Base-by-base conservation (phyloP, 2,113 vertebrate species). In the Phoenicopterus ruber region DNA sequence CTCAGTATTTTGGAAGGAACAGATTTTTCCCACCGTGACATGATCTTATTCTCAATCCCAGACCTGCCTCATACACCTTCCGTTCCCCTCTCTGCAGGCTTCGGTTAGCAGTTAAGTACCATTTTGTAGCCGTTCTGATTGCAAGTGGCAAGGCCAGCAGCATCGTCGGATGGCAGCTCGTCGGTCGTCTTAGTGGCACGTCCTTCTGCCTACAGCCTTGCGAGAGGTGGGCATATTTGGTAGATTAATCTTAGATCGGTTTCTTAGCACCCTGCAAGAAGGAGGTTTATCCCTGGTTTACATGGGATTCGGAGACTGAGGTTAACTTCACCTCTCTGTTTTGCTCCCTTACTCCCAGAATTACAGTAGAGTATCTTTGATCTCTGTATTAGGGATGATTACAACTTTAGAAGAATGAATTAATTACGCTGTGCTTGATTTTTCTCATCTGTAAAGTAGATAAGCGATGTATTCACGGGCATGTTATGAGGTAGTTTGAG, bases 321-420 rank as follows among this genome's bases (percentile, higher is more conserved):
- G 59, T 79, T 89, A 76, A 71, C 65, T 89, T 80, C 1, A 4
- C 79, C 70, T 74, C 44, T 70, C 81, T 89, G 40, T 54, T 90
- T 87, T 65, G 18, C 71, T 87, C 44, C 62, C 61, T 79, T 34
- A 34, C 29, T 96, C 54, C 62, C 73, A 69, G 58, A 52, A 70
- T 77, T 67, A 58, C 77, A 58, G 18, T 12, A 15, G 26, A 66
- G 9, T 90, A 79, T 93, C 87, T 95, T 92, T 94, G 72, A 91
- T 94, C 94, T 92, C 66, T 84, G 0, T 46, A 54, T 82, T 84
- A 88, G 54, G 76, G 83, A 52, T 91, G 82, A 95, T 95, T 94
- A 92, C 80, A 94, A 65, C 49, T 86, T 94, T 54, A 82, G 72
- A 86, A 91, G 66, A 89, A 86, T 74, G 29, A 92, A 77, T 95